phyloP scores from a whole-genome alignment of 23 tunicate genomes.

The Aplidium turbinatum region DNA sequence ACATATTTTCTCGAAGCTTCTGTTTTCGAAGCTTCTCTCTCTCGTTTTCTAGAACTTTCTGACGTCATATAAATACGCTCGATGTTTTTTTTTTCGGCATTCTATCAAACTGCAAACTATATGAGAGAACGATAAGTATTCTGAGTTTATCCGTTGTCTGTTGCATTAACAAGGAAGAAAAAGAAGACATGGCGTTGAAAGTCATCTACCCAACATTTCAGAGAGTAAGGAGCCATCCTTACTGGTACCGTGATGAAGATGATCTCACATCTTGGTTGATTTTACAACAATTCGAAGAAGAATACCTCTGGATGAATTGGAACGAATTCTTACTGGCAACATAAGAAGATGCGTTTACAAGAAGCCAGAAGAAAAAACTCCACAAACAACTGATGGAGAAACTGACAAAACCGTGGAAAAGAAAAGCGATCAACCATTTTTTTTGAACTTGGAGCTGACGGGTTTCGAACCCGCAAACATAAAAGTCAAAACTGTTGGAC shows the following conservation, averaged over 20 bases:
- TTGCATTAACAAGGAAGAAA: background rate
- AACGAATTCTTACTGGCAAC: no score
- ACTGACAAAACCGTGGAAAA: background rate
- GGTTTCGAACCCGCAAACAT: conserved; percentile 35
- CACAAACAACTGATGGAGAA: background rate
- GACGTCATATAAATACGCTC: no score
- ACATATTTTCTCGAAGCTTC: no score
- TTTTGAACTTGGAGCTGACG: background rate
- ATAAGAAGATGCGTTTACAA: no score
- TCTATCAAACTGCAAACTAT: no score
- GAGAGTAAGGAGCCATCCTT: conserved; percentile 3
- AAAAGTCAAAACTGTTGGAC: conserved; percentile 29
- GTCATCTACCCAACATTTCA: background rate
- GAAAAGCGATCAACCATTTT: background rate
- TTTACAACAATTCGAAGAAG: background rate
- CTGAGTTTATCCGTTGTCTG: background rate
- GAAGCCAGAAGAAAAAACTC: no score
- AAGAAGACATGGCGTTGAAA: background rate
- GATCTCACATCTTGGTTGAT: no score
- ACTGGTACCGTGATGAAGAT: background rate
- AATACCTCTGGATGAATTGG: background rate
- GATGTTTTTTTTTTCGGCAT: no score
- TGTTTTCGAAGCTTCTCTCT: no score
- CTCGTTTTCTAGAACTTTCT: no score
- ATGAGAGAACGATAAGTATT: background rate